A percentile compares a stretch with the other conserved stretches of the same genome.
Evolutionary conservation across 2,888 invertebrate species (phyloP).

Genomic region (Troides oblongomaculatus): DNA sequence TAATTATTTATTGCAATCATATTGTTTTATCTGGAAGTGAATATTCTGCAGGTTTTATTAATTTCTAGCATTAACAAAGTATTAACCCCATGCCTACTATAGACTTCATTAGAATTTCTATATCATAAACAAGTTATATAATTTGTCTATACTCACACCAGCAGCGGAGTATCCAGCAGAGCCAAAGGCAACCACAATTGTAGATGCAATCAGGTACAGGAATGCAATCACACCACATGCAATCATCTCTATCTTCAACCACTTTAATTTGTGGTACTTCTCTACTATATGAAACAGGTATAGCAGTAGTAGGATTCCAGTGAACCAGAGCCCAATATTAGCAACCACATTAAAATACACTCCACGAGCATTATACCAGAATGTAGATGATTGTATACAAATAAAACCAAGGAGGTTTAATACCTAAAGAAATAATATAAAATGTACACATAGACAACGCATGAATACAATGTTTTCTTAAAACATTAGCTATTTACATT

Average conservation of each 20-base stretch:
- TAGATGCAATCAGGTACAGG: slow-evolving; percentile 87
- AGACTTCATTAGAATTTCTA: too few relatives aligned
- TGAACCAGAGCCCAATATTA: slow-evolving; percentile 89
- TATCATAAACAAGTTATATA: too few relatives aligned
- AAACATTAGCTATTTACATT: too few relatives aligned
- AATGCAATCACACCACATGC: slow-evolving; percentile 84
- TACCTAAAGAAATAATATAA: slow-evolving; percentile 70
- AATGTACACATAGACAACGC: not conserved
- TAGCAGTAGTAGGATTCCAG: slow-evolving; percentile 83
- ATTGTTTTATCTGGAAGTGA: too few relatives aligned
- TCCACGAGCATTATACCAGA: slow-evolving; percentile 82
- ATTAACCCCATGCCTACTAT: too few relatives aligned
- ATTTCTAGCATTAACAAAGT: too few relatives aligned
- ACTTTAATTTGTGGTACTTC: slow-evolving; percentile 89
- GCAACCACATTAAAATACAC: slow-evolving; percentile 89
- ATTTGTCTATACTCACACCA: slow-evolving; percentile 81
- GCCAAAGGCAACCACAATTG: slow-evolving; percentile 84
- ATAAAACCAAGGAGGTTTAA: slow-evolving; percentile 88
- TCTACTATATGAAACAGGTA: slow-evolving; percentile 92
- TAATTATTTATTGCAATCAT: too few relatives aligned
- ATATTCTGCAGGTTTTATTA: too few relatives aligned
- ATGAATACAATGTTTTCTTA: too few relatives aligned
- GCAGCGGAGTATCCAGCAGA: slow-evolving; percentile 84
- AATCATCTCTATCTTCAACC: slow-evolving; percentile 91
- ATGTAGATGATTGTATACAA: slow-evolving; percentile 84